phyloP scores from a whole-genome alignment of 2,113 vertebrate genomes.

The Trochalopteron elliotii region DNA sequence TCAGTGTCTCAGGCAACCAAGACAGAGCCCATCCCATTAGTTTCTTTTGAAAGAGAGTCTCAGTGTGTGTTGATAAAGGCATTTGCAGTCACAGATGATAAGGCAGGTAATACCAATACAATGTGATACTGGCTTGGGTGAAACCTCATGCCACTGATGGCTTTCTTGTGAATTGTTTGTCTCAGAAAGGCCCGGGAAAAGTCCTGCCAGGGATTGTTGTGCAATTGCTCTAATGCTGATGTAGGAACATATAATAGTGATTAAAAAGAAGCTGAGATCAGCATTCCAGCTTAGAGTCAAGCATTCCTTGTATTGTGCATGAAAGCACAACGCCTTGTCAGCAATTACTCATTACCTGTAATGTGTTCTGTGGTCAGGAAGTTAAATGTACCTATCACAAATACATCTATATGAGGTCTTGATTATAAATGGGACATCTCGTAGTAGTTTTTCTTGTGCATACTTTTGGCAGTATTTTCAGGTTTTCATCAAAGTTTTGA shows the following conservation, averaged over 20 bases:
- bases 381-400: not conserved
- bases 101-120: not conserved
- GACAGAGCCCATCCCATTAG: not conserved
- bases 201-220: not conserved
- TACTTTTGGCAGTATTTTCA: not conserved
- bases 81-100: not conserved
- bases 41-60: not conserved
- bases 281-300: not conserved
- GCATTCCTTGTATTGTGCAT: not conserved
- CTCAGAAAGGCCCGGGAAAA: not conserved
- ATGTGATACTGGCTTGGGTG: not conserved
- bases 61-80: not conserved
- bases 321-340: not conserved
- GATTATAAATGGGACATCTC: not conserved
- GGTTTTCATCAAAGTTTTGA: not conserved
- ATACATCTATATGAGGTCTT: not conserved
- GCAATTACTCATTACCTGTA: not conserved
- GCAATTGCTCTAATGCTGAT: not conserved
- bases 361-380: not conserved
- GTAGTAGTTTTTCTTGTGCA: not conserved
- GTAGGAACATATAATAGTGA: not conserved
- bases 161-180: not conserved
- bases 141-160: not conserved
- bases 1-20: not conserved
- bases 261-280: not conserved